Evolutionary conservation across 1,140 invertebrate species (phyloP).

Genomic region (Orchestia grillus): DNA sequence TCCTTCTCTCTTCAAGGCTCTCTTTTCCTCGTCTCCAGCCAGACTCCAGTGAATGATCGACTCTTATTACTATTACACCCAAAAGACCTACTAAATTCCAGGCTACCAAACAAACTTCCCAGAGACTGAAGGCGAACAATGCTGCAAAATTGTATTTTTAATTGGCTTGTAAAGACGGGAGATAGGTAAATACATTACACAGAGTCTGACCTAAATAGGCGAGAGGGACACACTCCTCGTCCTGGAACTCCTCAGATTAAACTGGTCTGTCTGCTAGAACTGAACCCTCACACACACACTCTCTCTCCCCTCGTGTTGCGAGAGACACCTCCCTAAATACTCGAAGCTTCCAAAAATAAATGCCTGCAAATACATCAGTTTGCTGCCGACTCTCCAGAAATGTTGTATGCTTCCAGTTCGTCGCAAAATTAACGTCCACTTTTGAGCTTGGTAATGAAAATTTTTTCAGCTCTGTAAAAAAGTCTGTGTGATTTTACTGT

Average conservation of each 20-base stretch:
- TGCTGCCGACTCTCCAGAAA: neutral
- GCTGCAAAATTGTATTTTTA: neutral
- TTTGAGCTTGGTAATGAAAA: neutral
- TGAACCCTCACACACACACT: neutral
- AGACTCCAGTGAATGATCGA: neutral
- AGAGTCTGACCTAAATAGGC: conserved; percentile 24
- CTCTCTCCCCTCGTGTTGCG: neutral
- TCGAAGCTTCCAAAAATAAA: conserved; percentile 1
- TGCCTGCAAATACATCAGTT: neutral
- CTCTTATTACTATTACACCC: neutral
- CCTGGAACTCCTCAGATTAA: neutral
- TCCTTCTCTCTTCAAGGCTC: neutral
- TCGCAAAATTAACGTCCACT: neutral
- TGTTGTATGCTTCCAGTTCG: neutral
- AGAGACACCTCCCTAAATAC: neutral
- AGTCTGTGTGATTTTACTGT: neutral
- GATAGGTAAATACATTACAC: neutral
- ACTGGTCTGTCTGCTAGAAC: neutral
- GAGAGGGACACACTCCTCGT: conserved; percentile 32
- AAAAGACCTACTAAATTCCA: neutral
- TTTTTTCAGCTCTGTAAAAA: neutral
- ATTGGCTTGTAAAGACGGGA: neutral
- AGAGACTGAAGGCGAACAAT: neutral
- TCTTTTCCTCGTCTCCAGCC: neutral
- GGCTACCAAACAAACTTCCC: neutral